phyloP scores from a whole-genome alignment of 1,140 invertebrate genomes.

The Riptortus pedestris region DNA sequence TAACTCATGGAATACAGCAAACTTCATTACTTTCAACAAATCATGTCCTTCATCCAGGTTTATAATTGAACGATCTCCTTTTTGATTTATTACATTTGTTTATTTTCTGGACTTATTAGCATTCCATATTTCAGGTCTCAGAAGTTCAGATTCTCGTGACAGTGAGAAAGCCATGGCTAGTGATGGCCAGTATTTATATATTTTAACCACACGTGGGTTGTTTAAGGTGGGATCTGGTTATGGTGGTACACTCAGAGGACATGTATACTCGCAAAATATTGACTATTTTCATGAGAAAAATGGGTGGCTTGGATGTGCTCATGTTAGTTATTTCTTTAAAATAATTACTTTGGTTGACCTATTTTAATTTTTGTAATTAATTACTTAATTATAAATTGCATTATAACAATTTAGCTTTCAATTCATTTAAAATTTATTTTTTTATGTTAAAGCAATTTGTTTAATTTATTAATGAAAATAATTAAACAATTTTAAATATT shows the following conservation, averaged over 20 bases:
- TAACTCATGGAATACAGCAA: slow-evolving; percentile 72
- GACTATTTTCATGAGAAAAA: slow-evolving; percentile 65
- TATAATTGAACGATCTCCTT: too few relatives aligned
- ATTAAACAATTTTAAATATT: too few relatives aligned
- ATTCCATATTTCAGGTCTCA: slow-evolving; percentile 4
- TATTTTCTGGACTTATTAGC: too few relatives aligned
- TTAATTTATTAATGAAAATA: too few relatives aligned
- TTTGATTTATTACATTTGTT: too few relatives aligned
- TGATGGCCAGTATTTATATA: slow-evolving; percentile 80
- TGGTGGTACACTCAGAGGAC: slow-evolving; percentile 76
- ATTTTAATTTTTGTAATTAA: not conserved
- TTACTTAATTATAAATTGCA: slow-evolving; percentile 24
- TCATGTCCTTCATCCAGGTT: slow-evolving; percentile 9
- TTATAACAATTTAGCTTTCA: not conserved
- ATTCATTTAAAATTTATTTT: not conserved
- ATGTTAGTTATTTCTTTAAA: slow-evolving; percentile 45
- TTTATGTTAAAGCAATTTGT: too few relatives aligned
- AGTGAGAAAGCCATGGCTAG: slow-evolving; percentile 50
- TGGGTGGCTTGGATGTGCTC: slow-evolving; percentile 76
- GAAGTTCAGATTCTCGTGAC: not conserved
- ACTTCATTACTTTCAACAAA: slow-evolving; percentile 49
- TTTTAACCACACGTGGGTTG: slow-evolving; percentile 65
- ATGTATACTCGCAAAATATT: slow-evolving; percentile 67
- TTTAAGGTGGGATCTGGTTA: slow-evolving; percentile 89
- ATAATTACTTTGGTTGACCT: not conserved